These are phyloP conservation scores for Echiichthys vipera DNA, from an alignment of 2,797 vertebrate genomes.

Conservation along the genomic window DNA sequence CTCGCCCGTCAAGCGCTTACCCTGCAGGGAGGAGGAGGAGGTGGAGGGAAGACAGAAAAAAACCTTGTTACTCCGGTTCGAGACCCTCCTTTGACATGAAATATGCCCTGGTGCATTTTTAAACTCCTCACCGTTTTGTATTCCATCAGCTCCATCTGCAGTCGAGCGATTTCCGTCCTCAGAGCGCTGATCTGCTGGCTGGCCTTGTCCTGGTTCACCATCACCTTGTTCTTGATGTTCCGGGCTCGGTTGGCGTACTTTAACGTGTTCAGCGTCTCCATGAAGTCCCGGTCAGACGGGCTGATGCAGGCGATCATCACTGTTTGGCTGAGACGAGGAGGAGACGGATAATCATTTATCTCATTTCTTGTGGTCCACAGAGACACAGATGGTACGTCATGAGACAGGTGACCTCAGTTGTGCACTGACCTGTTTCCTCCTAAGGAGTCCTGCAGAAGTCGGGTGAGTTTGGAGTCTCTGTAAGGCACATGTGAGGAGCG, in stretches of 20 bases:
- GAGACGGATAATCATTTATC: neutral
- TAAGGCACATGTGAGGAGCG: constrained; percentile 94
- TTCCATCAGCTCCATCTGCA: constrained; percentile 96
- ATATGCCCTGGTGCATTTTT: neutral
- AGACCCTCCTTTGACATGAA: neutral
- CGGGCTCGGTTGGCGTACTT: constrained; percentile 95
- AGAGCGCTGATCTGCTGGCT: constrained; percentile 95
- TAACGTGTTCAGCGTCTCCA: constrained; percentile 95
- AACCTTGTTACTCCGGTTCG: neutral
- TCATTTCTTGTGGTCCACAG: neutral
- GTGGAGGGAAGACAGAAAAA: neutral
- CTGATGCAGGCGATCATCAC: constrained; percentile 97
- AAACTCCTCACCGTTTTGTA: constrained; percentile 90
- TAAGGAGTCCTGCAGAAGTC: constrained; percentile 94
- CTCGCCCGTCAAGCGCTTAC: constrained; percentile 93
- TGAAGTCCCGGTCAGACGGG: constrained; percentile 96
- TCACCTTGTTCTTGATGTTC: constrained; percentile 97
- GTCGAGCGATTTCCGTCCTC: constrained; percentile 93
- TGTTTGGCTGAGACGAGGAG: constrained; percentile 87
- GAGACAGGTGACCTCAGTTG: neutral
- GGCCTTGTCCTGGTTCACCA: constrained; percentile 95
- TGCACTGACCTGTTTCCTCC: constrained; percentile 92
- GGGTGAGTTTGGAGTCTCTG: constrained; percentile 95
- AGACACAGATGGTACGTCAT: neutral
- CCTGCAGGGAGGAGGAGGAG: constrained; percentile 74